Percentiles rank a stretch among this genome's conserved stretches.
phyloP scores from a whole-genome alignment of 2,797 vertebrate species.

The Leptoclinus maculatus region DNA sequence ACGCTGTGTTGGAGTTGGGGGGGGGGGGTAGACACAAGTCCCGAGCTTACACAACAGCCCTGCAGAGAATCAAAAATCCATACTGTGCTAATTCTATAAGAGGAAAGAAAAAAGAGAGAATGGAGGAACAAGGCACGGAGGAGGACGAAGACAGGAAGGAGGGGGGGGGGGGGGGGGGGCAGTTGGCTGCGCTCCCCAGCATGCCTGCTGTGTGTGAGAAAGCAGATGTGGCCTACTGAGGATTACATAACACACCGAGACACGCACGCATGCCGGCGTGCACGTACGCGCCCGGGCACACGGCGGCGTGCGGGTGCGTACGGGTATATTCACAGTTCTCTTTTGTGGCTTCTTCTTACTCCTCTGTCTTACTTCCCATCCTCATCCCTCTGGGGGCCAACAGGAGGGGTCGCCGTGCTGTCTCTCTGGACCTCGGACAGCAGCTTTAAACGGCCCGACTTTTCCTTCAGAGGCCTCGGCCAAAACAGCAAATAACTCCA shows the following conservation, averaged over 20 bases:
- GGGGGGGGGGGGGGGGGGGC: slow-evolving; percentile 39
- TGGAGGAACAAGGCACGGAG: slow-evolving; percentile 37
- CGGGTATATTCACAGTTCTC: background rate
- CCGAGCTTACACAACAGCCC: slow-evolving; percentile 52
- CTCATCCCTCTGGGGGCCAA: background rate
- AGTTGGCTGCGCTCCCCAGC: slow-evolving; percentile 60
- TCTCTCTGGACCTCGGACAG: background rate
- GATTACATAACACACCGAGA: slow-evolving; percentile 81
- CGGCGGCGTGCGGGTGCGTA: slow-evolving; percentile 9
- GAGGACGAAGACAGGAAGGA: slow-evolving; percentile 51
- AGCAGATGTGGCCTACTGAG: slow-evolving; percentile 80
- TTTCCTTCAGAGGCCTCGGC: background rate
- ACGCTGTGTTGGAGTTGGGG: background rate
- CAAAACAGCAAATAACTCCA: slow-evolving; percentile 28
- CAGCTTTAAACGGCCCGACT: slow-evolving; percentile 1
- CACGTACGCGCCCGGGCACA: background rate
- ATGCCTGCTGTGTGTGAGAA: slow-evolving; percentile 71
- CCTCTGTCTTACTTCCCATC: background rate
- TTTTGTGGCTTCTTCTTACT: background rate
- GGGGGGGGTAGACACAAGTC: background rate
- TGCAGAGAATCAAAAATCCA: slow-evolving; percentile 69
- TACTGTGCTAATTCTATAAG: slow-evolving; percentile 68
- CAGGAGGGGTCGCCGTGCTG: background rate
- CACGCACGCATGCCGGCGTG: slow-evolving; percentile 27
- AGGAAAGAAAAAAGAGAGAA: slow-evolving; percentile 9